These are phyloP conservation scores for Colletes latitarsis DNA, from an alignment of 1,140 invertebrate genomes.

Conservation along the genomic window DNA sequence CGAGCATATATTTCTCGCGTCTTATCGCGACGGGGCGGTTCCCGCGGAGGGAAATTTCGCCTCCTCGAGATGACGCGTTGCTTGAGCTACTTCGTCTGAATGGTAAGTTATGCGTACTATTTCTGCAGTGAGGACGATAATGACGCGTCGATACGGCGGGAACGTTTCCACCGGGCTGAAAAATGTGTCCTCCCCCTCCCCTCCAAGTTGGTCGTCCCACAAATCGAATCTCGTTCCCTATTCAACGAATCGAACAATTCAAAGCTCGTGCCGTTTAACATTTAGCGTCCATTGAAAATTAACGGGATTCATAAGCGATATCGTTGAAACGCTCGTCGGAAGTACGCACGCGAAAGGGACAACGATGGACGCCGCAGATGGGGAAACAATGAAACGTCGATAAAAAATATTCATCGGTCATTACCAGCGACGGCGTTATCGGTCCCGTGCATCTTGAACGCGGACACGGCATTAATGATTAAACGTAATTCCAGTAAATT, in stretches of 20 bases:
- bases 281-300: slow-evolving; percentile 8
- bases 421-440: slow-evolving; percentile 39
- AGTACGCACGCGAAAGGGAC: neutral
- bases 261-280: neutral
- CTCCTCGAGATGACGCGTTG: slow-evolving; percentile 51
- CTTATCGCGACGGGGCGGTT: slow-evolving; percentile 63
- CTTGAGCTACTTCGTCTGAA: slow-evolving; percentile 43
- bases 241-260: slow-evolving; percentile 17
- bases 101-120: slow-evolving; percentile 54
- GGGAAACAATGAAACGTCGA: slow-evolving; percentile 9
- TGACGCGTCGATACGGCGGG: slow-evolving; percentile 37
- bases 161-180: neutral
- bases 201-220: neutral
- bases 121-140: slow-evolving; percentile 36
- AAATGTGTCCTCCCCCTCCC: neutral
- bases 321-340: neutral
- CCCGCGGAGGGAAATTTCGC: slow-evolving; percentile 50
- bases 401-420: slow-evolving; percentile 35
- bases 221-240: slow-evolving; percentile 33
- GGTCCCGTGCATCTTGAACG: slow-evolving; percentile 44
- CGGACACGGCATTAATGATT: slow-evolving; percentile 56
- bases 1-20: slow-evolving; percentile 62
- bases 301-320: slow-evolving; percentile 3
- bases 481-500: slow-evolving; percentile 60
- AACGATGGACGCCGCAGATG: neutral